Evolutionary conservation across 2,888 invertebrate genomes (phyloP), one percentile per base, ranked within the genome.

Genomic region (Hydrotaea diabolus): DNA sequence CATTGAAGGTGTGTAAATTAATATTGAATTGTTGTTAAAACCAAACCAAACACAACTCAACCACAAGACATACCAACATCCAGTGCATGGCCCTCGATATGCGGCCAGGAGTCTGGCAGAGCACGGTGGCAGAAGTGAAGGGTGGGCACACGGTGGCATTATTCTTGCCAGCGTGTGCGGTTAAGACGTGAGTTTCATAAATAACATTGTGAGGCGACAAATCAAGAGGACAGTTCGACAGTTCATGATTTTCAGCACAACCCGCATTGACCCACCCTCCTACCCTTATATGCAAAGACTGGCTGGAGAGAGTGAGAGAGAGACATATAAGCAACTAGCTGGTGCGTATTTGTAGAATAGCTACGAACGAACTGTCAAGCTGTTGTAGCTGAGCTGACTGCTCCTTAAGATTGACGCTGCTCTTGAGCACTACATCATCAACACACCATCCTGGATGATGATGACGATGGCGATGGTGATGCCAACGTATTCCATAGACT

Each of bases 21-120:
- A 77, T 80, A 53, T 73, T 43, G 43, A 77, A 80, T 80, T 77
- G 53, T 80, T 80, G 69, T 59, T 76, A 19, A 66, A 53, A n/a
- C 21, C 59, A 73, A 46, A 46, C 69, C 46, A 72, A 31, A 62
- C 62, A n/a, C 2, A 49, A 49, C 62, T n/a, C 2, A 36, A 62
- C 62, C 15, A 31, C 23, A 23, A 13, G 31, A 62, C 19, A 23
- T 17, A 49, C 49, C 62, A 62, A 62, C 31, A 17, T 8, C 62
- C 11, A 26, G 13, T 11, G 13, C 23, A 59, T 26, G n/a, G 26
- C 21, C 19, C 13, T n/a, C n/a, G n/a, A 49, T 23, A 39, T 23
- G 17, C 26, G 15, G 7, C 59, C 23, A 59, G 11, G 5, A 62
- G 17, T 11, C 7, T 3, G 43, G 3, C 43, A 9, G 43, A 43